phyloP scores from a whole-genome alignment of 2,797 vertebrate species.

The Anguilla marmorata region DNA sequence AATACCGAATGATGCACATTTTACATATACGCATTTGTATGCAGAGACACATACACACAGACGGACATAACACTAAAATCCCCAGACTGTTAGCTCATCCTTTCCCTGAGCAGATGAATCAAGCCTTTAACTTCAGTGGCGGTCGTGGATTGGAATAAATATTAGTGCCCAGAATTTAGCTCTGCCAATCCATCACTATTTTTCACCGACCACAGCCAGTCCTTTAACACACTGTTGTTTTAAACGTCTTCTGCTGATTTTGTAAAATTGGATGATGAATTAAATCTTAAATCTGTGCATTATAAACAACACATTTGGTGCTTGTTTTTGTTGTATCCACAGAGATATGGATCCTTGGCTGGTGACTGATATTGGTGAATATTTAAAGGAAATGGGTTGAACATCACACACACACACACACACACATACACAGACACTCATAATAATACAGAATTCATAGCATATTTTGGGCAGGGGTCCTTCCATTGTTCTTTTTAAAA shows the following conservation, averaged over 20 bases:
- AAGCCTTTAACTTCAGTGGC: conserved; percentile 2
- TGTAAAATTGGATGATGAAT: background rate
- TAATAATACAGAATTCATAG: background rate
- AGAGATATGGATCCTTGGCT: background rate
- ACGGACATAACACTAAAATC: background rate
- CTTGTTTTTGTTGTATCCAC: background rate
- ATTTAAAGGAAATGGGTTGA: background rate
- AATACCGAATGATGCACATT: too few species aligned
- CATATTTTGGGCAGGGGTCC: background rate
- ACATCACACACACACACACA: background rate
- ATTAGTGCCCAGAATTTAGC: conserved; percentile 1
- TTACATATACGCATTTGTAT: background rate
- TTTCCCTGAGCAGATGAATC: conserved; percentile 16
- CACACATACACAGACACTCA: background rate
- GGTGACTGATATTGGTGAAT: background rate
- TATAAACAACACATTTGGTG: background rate
- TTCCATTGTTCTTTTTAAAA: background rate
- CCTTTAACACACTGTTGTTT: background rate
- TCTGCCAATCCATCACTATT: background rate
- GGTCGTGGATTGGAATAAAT: conserved; percentile 13
- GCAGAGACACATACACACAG: background rate
- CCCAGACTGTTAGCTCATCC: conserved; percentile 2
- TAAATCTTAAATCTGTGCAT: background rate
- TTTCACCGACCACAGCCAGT: background rate
- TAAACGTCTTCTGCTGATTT: background rate